Conservation (phyloP, 2,888 invertebrate genomes). For the Cephus pulcher region DNA sequence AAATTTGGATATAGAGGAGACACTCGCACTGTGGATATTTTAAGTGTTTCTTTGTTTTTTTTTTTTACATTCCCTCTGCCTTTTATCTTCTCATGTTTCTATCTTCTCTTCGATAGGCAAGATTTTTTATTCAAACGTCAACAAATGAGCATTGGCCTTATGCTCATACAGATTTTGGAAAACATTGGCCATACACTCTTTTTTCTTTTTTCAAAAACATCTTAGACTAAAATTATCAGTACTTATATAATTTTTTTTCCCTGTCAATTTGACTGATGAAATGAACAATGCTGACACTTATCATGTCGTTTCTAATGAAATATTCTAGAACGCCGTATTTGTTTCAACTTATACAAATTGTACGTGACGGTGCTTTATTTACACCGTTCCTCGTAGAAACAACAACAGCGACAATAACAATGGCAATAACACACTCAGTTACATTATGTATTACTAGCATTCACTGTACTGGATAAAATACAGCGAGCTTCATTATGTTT, state of each 20-base stretch:
- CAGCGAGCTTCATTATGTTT: neutral
- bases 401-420: constrained; percentile 35
- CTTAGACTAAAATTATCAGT: too few relatives aligned
- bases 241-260: too few relatives aligned
- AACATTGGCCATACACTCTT: neutral
- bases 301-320: too few relatives aligned
- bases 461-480: constrained; percentile 17
- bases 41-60: neutral
- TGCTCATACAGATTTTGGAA: too few relatives aligned
- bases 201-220: neutral
- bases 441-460: neutral
- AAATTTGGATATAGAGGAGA: neutral
- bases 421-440: neutral
- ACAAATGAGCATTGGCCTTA: too few relatives aligned
- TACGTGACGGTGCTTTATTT: too few relatives aligned
- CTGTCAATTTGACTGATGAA: too few relatives aligned
- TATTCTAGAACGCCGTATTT: too few relatives aligned
- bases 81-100: neutral
- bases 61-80: neutral
- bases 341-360: too few relatives aligned
- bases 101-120: neutral
- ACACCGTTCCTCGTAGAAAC: constrained; percentile 27
- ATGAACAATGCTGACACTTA: too few relatives aligned
- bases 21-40: neutral
- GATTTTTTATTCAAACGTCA: too few relatives aligned